phyloP scores from a whole-genome alignment of 2,888 invertebrate species.

The Ephialtes manifestator region DNA sequence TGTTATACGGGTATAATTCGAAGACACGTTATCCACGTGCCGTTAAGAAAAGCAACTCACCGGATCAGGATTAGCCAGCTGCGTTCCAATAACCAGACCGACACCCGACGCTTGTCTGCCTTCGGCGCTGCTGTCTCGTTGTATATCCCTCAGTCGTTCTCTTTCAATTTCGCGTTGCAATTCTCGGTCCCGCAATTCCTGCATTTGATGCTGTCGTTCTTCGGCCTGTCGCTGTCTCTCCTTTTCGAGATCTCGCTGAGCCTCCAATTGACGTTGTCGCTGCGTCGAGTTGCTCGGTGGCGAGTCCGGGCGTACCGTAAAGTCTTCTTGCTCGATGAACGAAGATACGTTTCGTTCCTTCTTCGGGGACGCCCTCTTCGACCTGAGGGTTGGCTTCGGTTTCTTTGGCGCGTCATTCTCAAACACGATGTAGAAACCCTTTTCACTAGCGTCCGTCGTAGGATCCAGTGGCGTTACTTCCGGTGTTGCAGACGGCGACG shows the following conservation, averaged over 20 bases:
- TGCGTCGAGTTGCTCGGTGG: constrained; percentile 76
- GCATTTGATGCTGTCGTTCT: constrained; percentile 82
- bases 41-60: constrained; percentile 87
- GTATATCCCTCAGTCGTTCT: constrained; percentile 82
- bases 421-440: constrained; percentile 97
- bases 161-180: constrained; percentile 85
- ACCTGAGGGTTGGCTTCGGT: constrained; percentile 94
- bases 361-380: constrained; percentile 92
- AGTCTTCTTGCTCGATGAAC: constrained; percentile 82
- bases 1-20: no score
- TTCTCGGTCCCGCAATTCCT: constrained; percentile 81
- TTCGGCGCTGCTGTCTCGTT: constrained; percentile 77
- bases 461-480: constrained; percentile 86
- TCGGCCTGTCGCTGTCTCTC: constrained; percentile 83
- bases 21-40: no score
- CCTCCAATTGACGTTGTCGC: constrained; percentile 86
- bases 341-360: constrained; percentile 86
- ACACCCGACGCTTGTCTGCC: constrained; percentile 81
- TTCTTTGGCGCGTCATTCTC: constrained; percentile 95
- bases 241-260: constrained; percentile 85
- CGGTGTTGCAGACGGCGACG: constrained; percentile 85
- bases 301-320: constrained; percentile 78
- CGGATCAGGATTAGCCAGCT: constrained; percentile 90
- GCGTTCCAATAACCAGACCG: constrained; percentile 90
- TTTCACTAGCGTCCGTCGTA: constrained; percentile 87